A percentile compares a stretch with the other conserved stretches of the same genome.
Evolutionary conservation across 2,888 invertebrate species (phyloP).

Genomic region (Caenorhabditis sp.): DNA sequence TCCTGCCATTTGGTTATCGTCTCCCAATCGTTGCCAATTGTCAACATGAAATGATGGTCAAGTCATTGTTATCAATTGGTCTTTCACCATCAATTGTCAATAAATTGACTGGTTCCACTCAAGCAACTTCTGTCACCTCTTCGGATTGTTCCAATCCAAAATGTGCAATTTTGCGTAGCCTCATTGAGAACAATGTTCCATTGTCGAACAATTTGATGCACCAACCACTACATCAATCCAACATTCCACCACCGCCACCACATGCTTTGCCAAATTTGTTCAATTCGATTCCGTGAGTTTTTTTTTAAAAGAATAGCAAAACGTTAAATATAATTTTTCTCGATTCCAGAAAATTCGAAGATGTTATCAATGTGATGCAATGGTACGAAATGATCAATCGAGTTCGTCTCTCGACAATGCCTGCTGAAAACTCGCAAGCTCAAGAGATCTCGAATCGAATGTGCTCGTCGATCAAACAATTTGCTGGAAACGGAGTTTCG

Average conservation of each 20-base stretch:
- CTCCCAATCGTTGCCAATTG: conserved; percentile 22
- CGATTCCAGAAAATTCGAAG: conserved; percentile 19
- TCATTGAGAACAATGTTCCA: conserved; percentile 18
- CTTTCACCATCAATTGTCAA: not conserved
- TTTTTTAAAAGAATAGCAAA: too few relatives aligned
- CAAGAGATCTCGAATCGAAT: too few relatives aligned
- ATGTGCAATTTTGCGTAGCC: conserved; percentile 27
- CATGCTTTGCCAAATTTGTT: too few relatives aligned
- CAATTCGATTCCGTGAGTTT: too few relatives aligned
- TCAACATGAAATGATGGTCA: conserved; percentile 14
- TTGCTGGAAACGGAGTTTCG: too few relatives aligned
- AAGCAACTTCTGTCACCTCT: not conserved
- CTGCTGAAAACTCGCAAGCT: not conserved
- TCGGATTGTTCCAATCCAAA: conserved; percentile 31
- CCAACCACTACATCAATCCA: not conserved
- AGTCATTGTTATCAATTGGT: conserved; percentile 6
- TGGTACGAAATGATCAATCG: conserved; percentile 37
- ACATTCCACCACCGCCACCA: not conserved
- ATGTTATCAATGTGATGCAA: conserved; percentile 28
- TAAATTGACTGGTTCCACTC: not conserved
- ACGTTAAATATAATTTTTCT: too few relatives aligned
- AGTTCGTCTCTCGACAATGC: conserved; percentile 8
- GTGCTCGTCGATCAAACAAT: too few relatives aligned
- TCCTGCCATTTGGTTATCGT: conserved; percentile 37
- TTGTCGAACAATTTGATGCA: conserved; percentile 3